Conservation (phyloP, 1,140 invertebrate genomes). For the Meloidogyne hapla region DNA sequence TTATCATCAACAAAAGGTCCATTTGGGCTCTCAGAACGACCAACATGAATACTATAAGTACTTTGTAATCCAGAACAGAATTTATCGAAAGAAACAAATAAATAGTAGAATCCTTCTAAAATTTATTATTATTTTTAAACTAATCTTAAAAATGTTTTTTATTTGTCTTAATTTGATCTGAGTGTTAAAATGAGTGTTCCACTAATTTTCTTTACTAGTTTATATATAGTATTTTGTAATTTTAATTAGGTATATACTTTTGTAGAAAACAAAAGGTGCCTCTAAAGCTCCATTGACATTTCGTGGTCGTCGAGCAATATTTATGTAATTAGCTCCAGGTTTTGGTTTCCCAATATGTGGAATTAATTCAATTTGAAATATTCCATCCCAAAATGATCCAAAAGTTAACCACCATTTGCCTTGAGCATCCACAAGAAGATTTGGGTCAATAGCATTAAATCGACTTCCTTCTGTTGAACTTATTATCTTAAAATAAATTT, state of each 20-base stretch:
- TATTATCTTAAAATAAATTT: constrained; percentile 10
- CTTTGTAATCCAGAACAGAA: background rate
- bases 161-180: background rate
- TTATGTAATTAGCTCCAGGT: background rate
- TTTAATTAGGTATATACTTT: too few species aligned
- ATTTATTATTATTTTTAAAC: background rate
- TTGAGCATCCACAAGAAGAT: constrained; percentile 17
- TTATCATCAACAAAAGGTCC: constrained; percentile 13
- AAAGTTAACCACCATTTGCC: constrained; percentile 18
- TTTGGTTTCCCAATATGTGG: constrained; percentile 5
- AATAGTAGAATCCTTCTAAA: constrained; percentile 10
- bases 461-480: background rate
- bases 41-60: constrained; percentile 18
- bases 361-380: constrained; percentile 13
- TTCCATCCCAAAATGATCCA: constrained; percentile 21
- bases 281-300: constrained; percentile 2
- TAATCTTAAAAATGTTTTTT: too few species aligned
- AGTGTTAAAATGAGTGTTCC: too few species aligned
- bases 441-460: constrained; percentile 31
- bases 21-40: constrained; percentile 8
- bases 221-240: too few species aligned
- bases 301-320: constrained; percentile 5
- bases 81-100: constrained; percentile 18
- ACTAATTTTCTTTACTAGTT: too few species aligned
- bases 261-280: constrained; percentile 18